Evolutionary conservation across 2,888 invertebrate species (phyloP), one percentile per base, ranked within the genome.

Genomic region (Linnaemya vulpina): DNA sequence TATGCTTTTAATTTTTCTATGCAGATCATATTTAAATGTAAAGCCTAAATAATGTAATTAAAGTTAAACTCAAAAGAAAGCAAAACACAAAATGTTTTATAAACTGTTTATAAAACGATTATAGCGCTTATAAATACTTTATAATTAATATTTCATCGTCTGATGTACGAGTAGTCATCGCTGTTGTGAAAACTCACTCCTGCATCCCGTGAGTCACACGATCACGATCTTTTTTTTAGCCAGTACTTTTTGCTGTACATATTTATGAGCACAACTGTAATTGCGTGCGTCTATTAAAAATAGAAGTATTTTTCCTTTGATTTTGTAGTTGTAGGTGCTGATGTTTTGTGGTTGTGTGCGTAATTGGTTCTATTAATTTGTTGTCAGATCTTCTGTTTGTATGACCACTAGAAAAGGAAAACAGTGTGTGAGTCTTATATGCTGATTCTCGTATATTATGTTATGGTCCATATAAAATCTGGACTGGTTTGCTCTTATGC

Each of bases 341-440:
- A 46, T 46, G 4, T n/a, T 0, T 11, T 46, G 5, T n/a, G n/a
- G n/a, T 46, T 46, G 46, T 46, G 4, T 46, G 13, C 13, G 11
- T 43, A 43, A 43, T 1, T 43, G 43, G 20, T 22, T 43, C 15
- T 58, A 58, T 30, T 58, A 17, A n/a, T 38, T 60, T 38, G 38
- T 15, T 13, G 20, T 11, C 38, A 13, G 1, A 43, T 13, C 15
- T 22, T 46, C 15, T 46, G 46, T n/a, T 46, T n/a, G 40, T 40
- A 20, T 38, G 43, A 46, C 30, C 22, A 35, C 49, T 49, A 46
- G 62, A 20, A 74, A n/a, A 74, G 15, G 3, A 5, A 74, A n/a
- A 46, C 5, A n/a, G 38, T 51, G n/a, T 73, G 49, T 49, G 40
- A 30, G 17, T 60, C 9, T 46, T 62, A 62, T 62, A 49, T 49